Base-by-base conservation (phyloP, 2,888 invertebrate genomes). In the Furcula furcula region DNA sequence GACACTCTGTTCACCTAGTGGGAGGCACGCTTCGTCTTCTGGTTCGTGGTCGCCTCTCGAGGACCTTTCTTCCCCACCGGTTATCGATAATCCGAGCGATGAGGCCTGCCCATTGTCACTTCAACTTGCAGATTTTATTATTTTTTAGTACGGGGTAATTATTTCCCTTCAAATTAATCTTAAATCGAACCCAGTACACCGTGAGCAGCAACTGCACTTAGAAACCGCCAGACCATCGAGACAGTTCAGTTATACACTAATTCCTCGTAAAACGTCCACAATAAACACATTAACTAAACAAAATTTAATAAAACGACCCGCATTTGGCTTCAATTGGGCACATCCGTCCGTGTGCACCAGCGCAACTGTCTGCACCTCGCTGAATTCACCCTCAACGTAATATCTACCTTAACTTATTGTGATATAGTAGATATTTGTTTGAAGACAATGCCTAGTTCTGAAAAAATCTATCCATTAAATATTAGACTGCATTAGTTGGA, bases 301-400 rank as follows among this genome's bases (percentile, higher is more conserved):
- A 61, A 59, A 59, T 55, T 63, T 63, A 64, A 65, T 65, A 64
- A 58, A 57, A 44, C 43, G 40, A 48, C 81, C 80, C 81, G 80
- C 78, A 81, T 77, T 59, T 50, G 55, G 49, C 56, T 58, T 58
- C 68, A 82, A 82, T 60, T 80, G 77, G 64, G 35, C 50, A 64
- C 63, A 76, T 82, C 82, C 63, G 75, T 82, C 82, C 81, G 65
- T 52, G 51, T 42, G 42, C 51, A 55, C 72, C 69, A 77, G 75
- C 76, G 59, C 77, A 76, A 76, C 77, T 75, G 76, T 65, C 49
- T 59, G 65, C 56, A 50, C 49, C 50, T 48, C 60, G 60, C 55
- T 73, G 73, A 66, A 71, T 74, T 75, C 69, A 10, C 21, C 6
- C 16, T 16, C 1, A 9, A 21, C 21, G 5, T 2, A 21, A 4